Percentiles rank a stretch among this genome's conserved stretches.
Evolutionary conservation across 2,113 vertebrate genomes (phyloP).

Genomic region (Cyanistes caeruleus): DNA sequence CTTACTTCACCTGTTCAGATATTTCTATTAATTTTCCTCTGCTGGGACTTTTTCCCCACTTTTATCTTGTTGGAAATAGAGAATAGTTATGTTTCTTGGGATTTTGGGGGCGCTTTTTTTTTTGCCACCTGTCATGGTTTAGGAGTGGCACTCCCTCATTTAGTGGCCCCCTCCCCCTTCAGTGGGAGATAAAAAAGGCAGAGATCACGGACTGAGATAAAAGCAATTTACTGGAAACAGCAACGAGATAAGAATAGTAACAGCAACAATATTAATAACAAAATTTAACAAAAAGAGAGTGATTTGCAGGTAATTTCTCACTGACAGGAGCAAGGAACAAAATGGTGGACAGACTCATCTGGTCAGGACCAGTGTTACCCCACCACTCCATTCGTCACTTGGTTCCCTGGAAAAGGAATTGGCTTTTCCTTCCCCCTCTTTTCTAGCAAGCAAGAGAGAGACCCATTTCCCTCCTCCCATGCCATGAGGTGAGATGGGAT

Average conservation of each 20-base stretch:
- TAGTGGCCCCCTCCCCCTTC: neutral
- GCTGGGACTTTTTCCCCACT: accelerated
- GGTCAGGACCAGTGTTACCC: accelerated
- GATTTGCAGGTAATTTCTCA: neutral
- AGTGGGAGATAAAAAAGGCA: neutral
- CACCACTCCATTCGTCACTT: accelerated
- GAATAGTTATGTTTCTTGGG: neutral
- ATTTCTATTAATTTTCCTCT: neutral
- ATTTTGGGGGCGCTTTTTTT: neutral
- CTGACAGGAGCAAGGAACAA: neutral
- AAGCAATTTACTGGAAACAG: neutral
- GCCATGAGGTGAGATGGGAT: neutral
- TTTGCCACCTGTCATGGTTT: neutral
- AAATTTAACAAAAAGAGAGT: neutral
- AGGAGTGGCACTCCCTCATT: accelerated
- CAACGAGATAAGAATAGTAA: neutral
- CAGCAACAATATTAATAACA: neutral
- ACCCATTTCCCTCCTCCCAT: neutral
- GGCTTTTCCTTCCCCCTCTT: neutral
- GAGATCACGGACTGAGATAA: neutral
- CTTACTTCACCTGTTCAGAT: neutral
- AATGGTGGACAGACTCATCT: neutral
- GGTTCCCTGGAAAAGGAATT: neutral
- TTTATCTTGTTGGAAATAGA: neutral
- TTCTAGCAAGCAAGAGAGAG: neutral